These are phyloP conservation scores for Harpagoxenus sublaevis DNA, from an alignment of 2,888 invertebrate species.

Conservation along the genomic window DNA sequence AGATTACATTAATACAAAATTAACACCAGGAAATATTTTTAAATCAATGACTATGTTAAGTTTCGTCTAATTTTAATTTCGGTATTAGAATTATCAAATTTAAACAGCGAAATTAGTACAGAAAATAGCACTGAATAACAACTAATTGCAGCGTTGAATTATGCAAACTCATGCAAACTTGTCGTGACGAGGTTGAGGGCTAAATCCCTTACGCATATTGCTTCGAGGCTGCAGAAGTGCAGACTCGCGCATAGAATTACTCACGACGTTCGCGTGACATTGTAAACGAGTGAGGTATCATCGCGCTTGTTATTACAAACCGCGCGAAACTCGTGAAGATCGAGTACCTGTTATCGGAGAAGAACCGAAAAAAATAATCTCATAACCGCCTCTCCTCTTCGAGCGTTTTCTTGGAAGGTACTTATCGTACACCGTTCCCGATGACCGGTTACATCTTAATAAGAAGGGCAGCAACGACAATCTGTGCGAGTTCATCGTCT, in stretches of 20 bases:
- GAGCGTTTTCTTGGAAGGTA: constrained; percentile 73
- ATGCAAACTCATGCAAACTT: background rate
- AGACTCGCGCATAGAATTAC: background rate
- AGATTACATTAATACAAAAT: background rate
- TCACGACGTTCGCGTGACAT: constrained; percentile 32
- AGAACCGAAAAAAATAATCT: constrained; percentile 10
- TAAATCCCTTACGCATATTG: background rate
- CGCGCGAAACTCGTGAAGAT: constrained; percentile 30
- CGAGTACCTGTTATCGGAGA: constrained; percentile 35
- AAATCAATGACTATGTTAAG: background rate
- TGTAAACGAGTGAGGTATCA: constrained; percentile 32
- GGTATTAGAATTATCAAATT: background rate
- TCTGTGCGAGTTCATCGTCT: constrained; percentile 73
- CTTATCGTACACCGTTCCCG: constrained; percentile 64
- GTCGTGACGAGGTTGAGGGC: background rate
- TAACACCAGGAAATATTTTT: background rate
- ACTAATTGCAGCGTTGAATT: background rate
- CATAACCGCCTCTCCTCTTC: constrained; percentile 30
- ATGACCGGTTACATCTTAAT: constrained; percentile 77
- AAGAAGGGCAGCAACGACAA: constrained; percentile 72
- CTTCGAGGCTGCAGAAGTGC: constrained; percentile 7
- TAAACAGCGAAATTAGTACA: background rate
- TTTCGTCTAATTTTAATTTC: background rate
- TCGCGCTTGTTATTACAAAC: constrained; percentile 50
- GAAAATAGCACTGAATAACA: background rate